These are phyloP conservation scores for Bombyx mandarina DNA, from an alignment of 1,140 invertebrate genomes.

Conservation along the genomic window DNA sequence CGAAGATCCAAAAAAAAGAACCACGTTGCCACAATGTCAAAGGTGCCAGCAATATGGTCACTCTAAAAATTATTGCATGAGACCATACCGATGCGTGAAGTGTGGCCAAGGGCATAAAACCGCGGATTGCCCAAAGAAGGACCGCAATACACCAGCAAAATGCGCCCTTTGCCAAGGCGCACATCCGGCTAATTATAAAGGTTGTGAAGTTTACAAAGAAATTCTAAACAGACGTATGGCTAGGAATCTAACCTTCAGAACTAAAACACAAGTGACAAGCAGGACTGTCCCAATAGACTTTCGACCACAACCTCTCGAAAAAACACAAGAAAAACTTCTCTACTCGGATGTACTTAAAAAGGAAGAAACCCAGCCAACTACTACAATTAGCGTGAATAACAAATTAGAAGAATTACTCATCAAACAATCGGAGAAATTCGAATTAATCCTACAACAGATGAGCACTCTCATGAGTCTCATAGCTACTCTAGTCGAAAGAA, in stretches of 20 bases:
- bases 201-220: not conserved
- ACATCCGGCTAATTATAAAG: slow-evolving; percentile 2
- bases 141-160: not conserved
- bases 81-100: slow-evolving; percentile 1
- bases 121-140: not conserved
- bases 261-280: not conserved
- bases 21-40: not conserved
- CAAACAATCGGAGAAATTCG: slow-evolving; percentile 3
- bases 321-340: not conserved
- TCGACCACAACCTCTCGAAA: not conserved
- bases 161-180: not conserved
- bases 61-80: slow-evolving; percentile 3
- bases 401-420: slow-evolving; percentile 2
- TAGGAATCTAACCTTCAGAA: not conserved
- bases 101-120: not conserved
- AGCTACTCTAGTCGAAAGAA: not conserved
- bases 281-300: not conserved
- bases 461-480: slow-evolving; percentile 1
- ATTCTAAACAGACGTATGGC: not conserved
- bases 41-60: slow-evolving; percentile 2
- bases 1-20: slow-evolving; percentile 2
- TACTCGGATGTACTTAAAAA: not conserved
- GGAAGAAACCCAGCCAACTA: not conserved
- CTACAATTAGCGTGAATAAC: not conserved
- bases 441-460: slow-evolving; percentile 2